A percentile compares a stretch with the other conserved stretches of the same genome.
Evolutionary conservation across 2,888 invertebrate genomes (phyloP).

Genomic region (Eristalinus aeneus): DNA sequence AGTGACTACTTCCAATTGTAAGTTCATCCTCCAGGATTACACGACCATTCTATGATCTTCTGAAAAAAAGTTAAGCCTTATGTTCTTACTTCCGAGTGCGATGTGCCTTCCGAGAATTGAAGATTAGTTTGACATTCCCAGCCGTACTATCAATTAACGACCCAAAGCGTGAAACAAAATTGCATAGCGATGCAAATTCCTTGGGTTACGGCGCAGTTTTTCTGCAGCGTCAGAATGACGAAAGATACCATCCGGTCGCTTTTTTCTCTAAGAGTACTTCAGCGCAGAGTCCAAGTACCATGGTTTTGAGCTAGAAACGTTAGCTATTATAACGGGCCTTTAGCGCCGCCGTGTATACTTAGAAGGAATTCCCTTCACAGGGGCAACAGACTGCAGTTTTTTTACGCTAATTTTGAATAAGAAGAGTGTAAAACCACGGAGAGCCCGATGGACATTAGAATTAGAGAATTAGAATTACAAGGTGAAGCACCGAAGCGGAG

Average conservation of each 20-base stretch:
- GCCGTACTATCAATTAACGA: too few species aligned
- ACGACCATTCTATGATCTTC: too few species aligned
- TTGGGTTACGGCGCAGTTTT: constrained; percentile 73
- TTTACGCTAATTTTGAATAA: not conserved
- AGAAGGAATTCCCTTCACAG: constrained; percentile 1
- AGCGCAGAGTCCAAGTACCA: constrained; percentile 70
- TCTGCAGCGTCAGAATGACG: constrained; percentile 63
- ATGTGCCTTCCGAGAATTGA: too few species aligned
- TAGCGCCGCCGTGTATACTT: constrained; percentile 55
- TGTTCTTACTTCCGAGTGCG: too few species aligned
- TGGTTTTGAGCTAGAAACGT: constrained; percentile 74
- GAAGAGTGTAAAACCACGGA: constrained; percentile 12
- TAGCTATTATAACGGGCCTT: constrained; percentile 73
- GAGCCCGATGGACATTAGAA: not conserved
- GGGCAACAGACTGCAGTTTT: not conserved
- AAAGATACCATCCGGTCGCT: constrained; percentile 72
- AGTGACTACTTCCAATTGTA: too few species aligned
- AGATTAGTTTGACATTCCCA: too few species aligned
- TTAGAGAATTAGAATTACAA: constrained; percentile 8
- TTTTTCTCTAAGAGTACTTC: constrained; percentile 74
- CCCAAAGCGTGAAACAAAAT: too few species aligned
- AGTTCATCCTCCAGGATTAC: too few species aligned
- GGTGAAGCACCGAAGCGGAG: constrained; percentile 14
- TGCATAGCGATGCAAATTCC: too few species aligned
- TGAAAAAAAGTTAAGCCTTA: too few species aligned